Percentiles rank a stretch among this genome's conserved stretches.
Evolutionary conservation across 2,797 vertebrate species (phyloP).

Genomic region (Lagodon rhomboides): DNA sequence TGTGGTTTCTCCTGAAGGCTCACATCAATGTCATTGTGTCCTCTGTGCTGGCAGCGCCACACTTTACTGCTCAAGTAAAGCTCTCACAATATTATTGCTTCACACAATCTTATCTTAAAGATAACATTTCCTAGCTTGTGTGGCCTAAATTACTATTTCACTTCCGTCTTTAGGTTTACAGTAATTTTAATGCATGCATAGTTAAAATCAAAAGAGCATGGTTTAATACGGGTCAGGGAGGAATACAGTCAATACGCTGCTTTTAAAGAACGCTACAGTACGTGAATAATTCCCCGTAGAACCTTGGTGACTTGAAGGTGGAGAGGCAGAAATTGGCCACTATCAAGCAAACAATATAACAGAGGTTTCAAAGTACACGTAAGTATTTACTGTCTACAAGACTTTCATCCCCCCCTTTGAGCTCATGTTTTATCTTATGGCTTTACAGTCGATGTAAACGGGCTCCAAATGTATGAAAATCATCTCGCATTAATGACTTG

Average conservation of each 20-base stretch:
- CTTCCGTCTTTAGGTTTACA: not conserved
- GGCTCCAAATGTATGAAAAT: not conserved
- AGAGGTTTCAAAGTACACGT: constrained; percentile 29
- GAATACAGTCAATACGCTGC: not conserved
- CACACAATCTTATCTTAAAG: constrained; percentile 35
- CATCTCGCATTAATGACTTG: not conserved
- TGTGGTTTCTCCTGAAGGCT: not conserved
- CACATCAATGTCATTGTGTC: not conserved
- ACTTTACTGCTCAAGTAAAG: constrained; percentile 1
- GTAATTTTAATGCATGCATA: not conserved
- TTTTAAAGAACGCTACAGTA: not conserved
- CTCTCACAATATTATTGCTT: too few species aligned
- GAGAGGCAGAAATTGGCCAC: not conserved
- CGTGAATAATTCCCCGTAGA: too few species aligned
- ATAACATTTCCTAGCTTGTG: not conserved
- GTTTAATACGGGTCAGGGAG: not conserved
- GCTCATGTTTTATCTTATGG: not conserved
- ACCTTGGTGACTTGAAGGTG: not conserved
- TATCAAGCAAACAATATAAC: not conserved
- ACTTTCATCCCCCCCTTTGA: too few species aligned
- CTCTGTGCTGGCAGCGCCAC: not conserved
- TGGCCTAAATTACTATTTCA: not conserved
- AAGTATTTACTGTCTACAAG: not conserved
- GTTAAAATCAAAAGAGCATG: too few species aligned
- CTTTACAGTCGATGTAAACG: not conserved